phyloP scores from a whole-genome alignment of 2,113 vertebrate species.

The Meleagris gallopavo region DNA sequence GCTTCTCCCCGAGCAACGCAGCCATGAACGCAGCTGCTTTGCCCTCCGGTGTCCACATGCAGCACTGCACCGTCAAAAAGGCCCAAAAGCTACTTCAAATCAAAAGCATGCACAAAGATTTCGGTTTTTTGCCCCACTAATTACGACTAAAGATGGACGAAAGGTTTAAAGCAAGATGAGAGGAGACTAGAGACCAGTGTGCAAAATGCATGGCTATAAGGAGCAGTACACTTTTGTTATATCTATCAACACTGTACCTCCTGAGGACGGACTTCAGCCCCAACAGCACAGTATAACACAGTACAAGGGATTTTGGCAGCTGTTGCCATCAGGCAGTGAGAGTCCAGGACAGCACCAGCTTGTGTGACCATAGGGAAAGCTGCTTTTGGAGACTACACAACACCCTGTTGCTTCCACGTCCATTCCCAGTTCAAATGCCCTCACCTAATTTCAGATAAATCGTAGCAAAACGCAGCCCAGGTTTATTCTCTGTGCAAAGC shows the following conservation, averaged over 20 bases:
- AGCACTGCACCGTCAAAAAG: neutral
- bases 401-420: neutral
- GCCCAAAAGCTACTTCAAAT: neutral
- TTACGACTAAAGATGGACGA: neutral
- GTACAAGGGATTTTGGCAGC: neutral
- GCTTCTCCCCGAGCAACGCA: neutral
- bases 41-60: constrained; percentile 42
- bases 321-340: neutral
- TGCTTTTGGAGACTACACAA: neutral
- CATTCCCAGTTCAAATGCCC: neutral
- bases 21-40: neutral
- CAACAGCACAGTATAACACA: rapidly evolving
- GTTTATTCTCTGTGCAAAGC: neutral
- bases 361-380: neutral
- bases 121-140: neutral
- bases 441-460: neutral
- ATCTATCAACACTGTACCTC: neutral
- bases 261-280: neutral
- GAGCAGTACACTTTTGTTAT: neutral
- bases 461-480: rapidly evolving
- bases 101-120: neutral
- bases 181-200: neutral
- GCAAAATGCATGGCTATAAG: neutral
- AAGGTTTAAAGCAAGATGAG: neutral
- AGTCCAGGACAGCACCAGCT: neutral